These are phyloP conservation scores for Leptestheria dahalacensis DNA, from an alignment of 1,140 invertebrate species.

Conservation along the genomic window DNA sequence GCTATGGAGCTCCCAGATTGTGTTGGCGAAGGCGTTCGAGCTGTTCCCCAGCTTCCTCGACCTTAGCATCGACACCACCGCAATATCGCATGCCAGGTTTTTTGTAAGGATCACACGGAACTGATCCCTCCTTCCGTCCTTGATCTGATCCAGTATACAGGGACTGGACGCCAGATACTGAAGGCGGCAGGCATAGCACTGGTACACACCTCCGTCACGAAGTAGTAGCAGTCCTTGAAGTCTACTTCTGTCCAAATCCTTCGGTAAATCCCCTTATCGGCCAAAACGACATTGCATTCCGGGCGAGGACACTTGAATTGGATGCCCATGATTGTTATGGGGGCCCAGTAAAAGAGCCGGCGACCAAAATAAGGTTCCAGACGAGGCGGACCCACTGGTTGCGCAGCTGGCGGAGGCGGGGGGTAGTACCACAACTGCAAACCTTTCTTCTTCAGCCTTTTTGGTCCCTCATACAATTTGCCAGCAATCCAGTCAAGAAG, in stretches of 20 bases:
- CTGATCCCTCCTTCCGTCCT: neutral
- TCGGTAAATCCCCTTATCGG: slow-evolving; percentile 6
- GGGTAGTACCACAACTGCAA: slow-evolving; percentile 5
- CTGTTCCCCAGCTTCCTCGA: slow-evolving; percentile 5
- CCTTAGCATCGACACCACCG: neutral
- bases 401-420: neutral
- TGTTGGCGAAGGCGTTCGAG: neutral
- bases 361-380: neutral
- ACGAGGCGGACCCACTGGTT: neutral
- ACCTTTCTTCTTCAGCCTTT: no score
- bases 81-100: slow-evolving; percentile 8
- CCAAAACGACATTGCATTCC: neutral
- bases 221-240: neutral
- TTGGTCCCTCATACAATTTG: no score
- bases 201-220: neutral
- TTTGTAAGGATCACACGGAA: slow-evolving; percentile 2
- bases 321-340: neutral
- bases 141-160: slow-evolving; percentile 4
- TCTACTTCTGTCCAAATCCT: neutral
- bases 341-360: neutral
- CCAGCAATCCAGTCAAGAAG: no score
- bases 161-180: neutral
- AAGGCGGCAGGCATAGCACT: neutral
- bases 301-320: neutral
- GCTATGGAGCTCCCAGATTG: neutral